A percentile compares a stretch with the other conserved stretches of the same genome.
Evolutionary conservation across 2,888 invertebrate genomes (phyloP).

Genomic region (Rosalia funebris): DNA sequence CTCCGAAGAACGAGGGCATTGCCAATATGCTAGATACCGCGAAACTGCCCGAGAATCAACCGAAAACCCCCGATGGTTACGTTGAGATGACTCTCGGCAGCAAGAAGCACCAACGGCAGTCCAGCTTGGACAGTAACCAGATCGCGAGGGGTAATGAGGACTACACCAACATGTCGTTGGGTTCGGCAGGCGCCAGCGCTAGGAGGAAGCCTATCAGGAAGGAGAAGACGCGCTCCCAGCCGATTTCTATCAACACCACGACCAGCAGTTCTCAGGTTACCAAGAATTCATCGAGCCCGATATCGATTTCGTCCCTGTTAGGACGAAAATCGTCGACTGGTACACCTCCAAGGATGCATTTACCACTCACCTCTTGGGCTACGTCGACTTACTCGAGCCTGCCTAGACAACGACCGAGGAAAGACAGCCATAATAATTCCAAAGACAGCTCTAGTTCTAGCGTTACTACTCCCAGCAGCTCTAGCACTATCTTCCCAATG

Average conservation of each 20-base stretch:
- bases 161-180: slow-evolving; percentile 67
- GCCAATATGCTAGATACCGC: no score
- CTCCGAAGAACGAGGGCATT: slow-evolving; percentile 54
- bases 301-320: slow-evolving; percentile 43
- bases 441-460: slow-evolving; percentile 62
- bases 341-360: slow-evolving; percentile 64
- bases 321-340: slow-evolving; percentile 61
- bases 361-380: slow-evolving; percentile 65
- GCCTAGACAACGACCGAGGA: slow-evolving; percentile 56
- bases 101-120: slow-evolving; percentile 51
- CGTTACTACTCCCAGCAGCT: slow-evolving; percentile 69
- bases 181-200: slow-evolving; percentile 38
- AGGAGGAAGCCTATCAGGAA: slow-evolving; percentile 51
- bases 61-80: slow-evolving; percentile 69
- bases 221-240: slow-evolving; percentile 67
- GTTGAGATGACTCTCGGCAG: slow-evolving; percentile 72
- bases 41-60: slow-evolving; percentile 33
- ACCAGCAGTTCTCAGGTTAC: slow-evolving; percentile 49
- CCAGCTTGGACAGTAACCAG: slow-evolving; percentile 55
- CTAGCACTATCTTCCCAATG: slow-evolving; percentile 75
- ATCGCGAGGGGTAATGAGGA: slow-evolving; percentile 59
- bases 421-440: slow-evolving; percentile 56
- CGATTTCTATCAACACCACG: slow-evolving; percentile 70
- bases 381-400: slow-evolving; percentile 65
- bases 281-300: slow-evolving; percentile 52